phyloP scores from a whole-genome alignment of 1,140 invertebrate genomes.

The Papilio glaucus region DNA sequence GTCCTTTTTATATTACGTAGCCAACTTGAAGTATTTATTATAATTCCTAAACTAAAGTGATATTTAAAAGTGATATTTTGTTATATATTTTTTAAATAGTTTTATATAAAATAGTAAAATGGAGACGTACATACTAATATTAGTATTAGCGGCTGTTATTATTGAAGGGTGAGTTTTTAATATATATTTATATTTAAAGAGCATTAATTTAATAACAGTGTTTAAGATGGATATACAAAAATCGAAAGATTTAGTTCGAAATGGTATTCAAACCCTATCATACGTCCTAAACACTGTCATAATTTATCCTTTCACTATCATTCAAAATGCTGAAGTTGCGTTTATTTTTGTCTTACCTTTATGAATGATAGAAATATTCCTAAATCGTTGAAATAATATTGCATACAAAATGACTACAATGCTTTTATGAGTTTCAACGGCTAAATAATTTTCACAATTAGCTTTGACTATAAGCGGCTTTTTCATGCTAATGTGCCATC shows the following conservation, averaged over 20 bases:
- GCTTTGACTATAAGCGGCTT: neutral
- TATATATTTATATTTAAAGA: constrained; percentile 10
- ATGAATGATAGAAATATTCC: neutral
- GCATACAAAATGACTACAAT: constrained; percentile 6
- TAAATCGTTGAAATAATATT: neutral
- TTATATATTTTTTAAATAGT: constrained; percentile 51
- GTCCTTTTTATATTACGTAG: constrained; percentile 42
- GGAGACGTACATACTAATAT: constrained; percentile 52
- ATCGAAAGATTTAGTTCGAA: no score
- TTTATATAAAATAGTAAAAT: constrained; percentile 47
- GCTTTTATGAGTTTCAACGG: neutral
- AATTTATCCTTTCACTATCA: no score
- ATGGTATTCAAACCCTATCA: no score
- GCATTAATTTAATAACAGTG: neutral
- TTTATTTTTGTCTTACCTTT: no score
- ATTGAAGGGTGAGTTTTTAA: constrained; percentile 54
- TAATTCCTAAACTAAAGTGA: constrained; percentile 38
- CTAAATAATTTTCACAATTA: neutral
- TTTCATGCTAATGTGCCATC: neutral
- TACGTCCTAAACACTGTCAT: no score
- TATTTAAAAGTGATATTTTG: constrained; percentile 50
- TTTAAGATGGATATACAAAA: no score
- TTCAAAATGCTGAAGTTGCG: no score
- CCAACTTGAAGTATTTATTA: constrained; percentile 37
- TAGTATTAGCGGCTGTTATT: constrained; percentile 52